Evolutionary conservation across 2,888 invertebrate species (phyloP), one percentile per base, ranked within the genome.

Genomic region (Phragmatobia fuliginosa): DNA sequence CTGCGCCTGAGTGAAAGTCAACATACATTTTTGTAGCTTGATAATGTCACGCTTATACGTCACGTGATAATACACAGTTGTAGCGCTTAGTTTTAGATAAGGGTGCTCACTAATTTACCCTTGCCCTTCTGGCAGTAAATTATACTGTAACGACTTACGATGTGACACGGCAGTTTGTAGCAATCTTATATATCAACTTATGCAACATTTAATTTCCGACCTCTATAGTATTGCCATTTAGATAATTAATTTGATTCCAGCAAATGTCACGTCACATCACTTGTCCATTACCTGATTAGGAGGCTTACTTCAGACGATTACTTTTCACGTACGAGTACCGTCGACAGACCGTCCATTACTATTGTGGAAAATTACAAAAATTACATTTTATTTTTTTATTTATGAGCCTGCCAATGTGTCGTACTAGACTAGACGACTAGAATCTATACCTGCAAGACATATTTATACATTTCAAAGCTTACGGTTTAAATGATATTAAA

Each of bases 231-330:
- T 66, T 66, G 58, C 58, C 58, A 58, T 66, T 59, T 32, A 31
- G 58, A 21, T 58, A 66, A 66, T 66, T 58, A 58, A 58, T 28
- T 56, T 38, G 38, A 11, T 65, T 18, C 38, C 25, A 41, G 66
- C 64, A 38, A 58, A 66, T 56, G 52, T 36, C 64, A 38, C 28
- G 31, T 62, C 45, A 21, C 32, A 31, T 63, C 32, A 63, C 28
- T 58, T 38, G 58, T 59, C 66, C 58, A 66, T 66, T 66, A 66
- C 31, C 33, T 59, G 41, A 66, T 66, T 66, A 66, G 58, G 38
- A 41, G 38, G 32, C n/a, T n/a, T 45, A 31, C 45, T 58, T 14
- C 49, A 25, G 21, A 49, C 28, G 49, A 61, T 25, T 21, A 33
- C 1, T 61, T 33, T 60, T 2, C 25, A 60, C n/a, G 14, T 21